Evolutionary conservation across 1,140 invertebrate species (phyloP), one percentile per base, ranked within the genome.

Genomic region (Zelostemma sp.): DNA sequence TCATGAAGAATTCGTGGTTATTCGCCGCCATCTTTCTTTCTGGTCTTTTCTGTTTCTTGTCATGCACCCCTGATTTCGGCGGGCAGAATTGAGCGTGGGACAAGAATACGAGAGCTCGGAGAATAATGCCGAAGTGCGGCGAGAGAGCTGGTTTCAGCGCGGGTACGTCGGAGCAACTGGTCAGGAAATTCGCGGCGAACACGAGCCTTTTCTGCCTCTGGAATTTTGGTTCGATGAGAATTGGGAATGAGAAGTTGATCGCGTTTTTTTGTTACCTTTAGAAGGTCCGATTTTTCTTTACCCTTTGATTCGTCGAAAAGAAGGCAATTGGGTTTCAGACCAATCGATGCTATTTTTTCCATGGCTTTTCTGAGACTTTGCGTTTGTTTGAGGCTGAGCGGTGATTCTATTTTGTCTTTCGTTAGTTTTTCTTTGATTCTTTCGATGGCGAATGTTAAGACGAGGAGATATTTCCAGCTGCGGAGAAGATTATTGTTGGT

Each of bases 31-130:
- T 68, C 65, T 4, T 28, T 33, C 21, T 15, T 18, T 51, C n/a
- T n/a, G n/a, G 3, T 14, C 28, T 8, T 18, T 25, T 6, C 11
- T 28, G 11, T 31, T 43, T 15, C 9, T 40, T 49, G 51, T 18
- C n/a, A n/a, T n/a, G n/a, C n/a, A n/a, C n/a, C n/a, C n/a, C n/a
- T n/a, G n/a, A n/a, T n/a, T n/a, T n/a, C n/a, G 90, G 91, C 80
- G 89, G 90, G 48, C 85, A 88, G 17, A 92, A 72, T 53, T 90
- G 90, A 16, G 88, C 90, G 85, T 89, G 88, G 18, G 88, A 86
- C 51, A 93, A 80, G 81, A 93, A 92, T 68, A 92, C 88, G n/a
- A 93, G 77, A 6, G 88, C 87, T 65, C 88, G 88, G 40, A 95
- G 79, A 60, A 93, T 31, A 55, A 86, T 81, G 46, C 79, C 80